A percentile compares a stretch with the other conserved stretches of the same genome.
These are phyloP conservation scores for Apis cerana DNA, from an alignment of 1,140 invertebrate species.

Conservation along the genomic window DNA sequence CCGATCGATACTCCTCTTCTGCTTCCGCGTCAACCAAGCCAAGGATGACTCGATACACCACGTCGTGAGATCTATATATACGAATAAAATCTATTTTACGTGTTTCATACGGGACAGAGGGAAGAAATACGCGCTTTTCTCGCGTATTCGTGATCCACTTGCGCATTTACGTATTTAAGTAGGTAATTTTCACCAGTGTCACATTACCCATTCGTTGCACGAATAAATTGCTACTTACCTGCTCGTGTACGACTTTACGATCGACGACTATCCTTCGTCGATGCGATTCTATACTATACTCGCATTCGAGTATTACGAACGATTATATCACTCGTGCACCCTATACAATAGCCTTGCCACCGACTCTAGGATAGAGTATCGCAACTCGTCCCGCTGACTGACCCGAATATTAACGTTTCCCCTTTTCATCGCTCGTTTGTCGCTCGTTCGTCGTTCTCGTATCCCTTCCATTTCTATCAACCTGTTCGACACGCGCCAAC, in stretches of 20 bases:
- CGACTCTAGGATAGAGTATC: background rate
- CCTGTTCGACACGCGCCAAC: background rate
- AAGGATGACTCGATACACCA: slow-evolving; percentile 15
- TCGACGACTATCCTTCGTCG: background rate
- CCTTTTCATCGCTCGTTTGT: slow-evolving; percentile 1
- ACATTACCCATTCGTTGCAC: background rate
- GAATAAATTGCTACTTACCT: background rate
- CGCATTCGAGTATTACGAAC: no score
- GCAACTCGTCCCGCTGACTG: slow-evolving; percentile 1
- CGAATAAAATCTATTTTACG: background rate
- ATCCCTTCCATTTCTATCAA: background rate
- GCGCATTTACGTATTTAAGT: background rate
- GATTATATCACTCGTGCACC: background rate
- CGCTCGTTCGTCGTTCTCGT: background rate
- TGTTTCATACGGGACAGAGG: background rate
- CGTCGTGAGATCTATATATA: background rate
- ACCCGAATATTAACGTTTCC: slow-evolving; percentile 22
- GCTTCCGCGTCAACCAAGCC: background rate
- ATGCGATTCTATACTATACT: background rate
- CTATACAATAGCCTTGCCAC: background rate
- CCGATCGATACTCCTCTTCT: no score
- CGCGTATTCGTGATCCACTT: background rate
- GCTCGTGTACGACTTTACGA: background rate
- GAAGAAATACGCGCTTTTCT: background rate
- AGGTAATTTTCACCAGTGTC: slow-evolving; percentile 7